Conservation (phyloP, 2,888 invertebrate genomes). For the Tinea semifulvella region DNA sequence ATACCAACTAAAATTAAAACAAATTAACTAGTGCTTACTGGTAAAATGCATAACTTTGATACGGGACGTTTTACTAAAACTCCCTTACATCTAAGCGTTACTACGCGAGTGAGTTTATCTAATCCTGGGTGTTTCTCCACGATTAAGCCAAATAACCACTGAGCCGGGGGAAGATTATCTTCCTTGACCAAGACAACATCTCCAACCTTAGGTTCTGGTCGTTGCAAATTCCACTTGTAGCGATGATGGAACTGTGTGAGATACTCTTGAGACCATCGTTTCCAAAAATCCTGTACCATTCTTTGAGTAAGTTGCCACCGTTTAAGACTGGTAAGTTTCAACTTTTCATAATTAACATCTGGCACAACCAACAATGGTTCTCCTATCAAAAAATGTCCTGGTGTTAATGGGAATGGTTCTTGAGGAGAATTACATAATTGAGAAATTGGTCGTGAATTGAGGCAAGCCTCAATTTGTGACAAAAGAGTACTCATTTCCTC, state of each 20-base stretch:
- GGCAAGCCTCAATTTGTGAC: conserved; percentile 19
- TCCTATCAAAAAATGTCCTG: conserved; percentile 21
- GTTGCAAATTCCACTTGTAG: conserved; percentile 19
- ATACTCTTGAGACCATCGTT: conserved; percentile 23
- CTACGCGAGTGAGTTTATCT: conserved; percentile 22
- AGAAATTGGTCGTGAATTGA: conserved; percentile 19
- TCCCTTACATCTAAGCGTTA: conserved; percentile 15
- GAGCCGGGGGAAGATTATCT: conserved; percentile 20
- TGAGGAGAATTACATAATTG: conserved; percentile 14
- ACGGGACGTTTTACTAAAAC: conserved; percentile 15
- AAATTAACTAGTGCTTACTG: too few species aligned
- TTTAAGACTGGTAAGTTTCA: conserved; percentile 15
- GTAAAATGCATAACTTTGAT: conserved; percentile 14
- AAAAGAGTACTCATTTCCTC: conserved; percentile 15
- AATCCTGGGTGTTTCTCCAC: conserved; percentile 20
- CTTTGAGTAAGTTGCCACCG: conserved; percentile 24
- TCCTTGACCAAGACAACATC: conserved; percentile 22
- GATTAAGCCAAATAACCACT: conserved; percentile 21
- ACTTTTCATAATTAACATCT: conserved; percentile 15
- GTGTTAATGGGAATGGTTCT: conserved; percentile 19
- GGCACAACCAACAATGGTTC: conserved; percentile 18
- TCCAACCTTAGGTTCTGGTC: conserved; percentile 20
- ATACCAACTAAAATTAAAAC: too few species aligned
- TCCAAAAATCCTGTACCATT: conserved; percentile 23
- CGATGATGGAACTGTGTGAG: conserved; percentile 17